These are phyloP conservation scores for Mungos mungo DNA, from an alignment of 2,113 vertebrate species.

Conservation along the genomic window DNA sequence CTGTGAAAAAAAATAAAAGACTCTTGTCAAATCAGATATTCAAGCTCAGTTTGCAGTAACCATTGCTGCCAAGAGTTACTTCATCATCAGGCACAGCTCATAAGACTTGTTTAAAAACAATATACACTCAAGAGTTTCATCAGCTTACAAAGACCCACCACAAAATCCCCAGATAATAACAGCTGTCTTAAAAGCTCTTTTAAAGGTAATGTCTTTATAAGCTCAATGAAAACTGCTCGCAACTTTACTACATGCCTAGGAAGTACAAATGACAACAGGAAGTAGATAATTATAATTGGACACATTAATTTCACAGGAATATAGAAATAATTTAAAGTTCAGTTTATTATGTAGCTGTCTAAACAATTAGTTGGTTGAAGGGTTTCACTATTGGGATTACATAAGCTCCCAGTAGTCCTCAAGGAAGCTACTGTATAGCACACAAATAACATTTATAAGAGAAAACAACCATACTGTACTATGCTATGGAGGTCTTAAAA, in stretches of 20 bases:
- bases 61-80: constrained; percentile 43
- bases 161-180: constrained; percentile 48
- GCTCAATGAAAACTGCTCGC: constrained; percentile 1
- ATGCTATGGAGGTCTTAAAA: neutral
- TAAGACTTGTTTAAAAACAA: constrained; percentile 62
- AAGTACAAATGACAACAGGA: constrained; percentile 30
- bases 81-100: neutral
- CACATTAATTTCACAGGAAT: neutral
- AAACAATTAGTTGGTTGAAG: constrained; percentile 27
- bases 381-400: constrained; percentile 35
- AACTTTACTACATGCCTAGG: constrained; percentile 2
- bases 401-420: neutral
- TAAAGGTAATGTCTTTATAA: constrained; percentile 16
- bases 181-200: constrained; percentile 23
- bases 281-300: constrained; percentile 25
- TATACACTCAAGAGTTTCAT: constrained; percentile 45
- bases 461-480: constrained; percentile 6
- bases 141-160: constrained; percentile 35
- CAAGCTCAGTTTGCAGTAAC: constrained; percentile 37
- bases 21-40: constrained; percentile 14
- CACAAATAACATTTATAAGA: constrained; percentile 56
- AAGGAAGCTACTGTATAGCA: constrained; percentile 47
- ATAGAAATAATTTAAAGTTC: constrained; percentile 36
- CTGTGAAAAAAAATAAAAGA: neutral
- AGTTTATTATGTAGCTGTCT: constrained; percentile 6